Base-by-base conservation (phyloP, 2,888 invertebrate species). In the Trissolcus brochymenae region DNA sequence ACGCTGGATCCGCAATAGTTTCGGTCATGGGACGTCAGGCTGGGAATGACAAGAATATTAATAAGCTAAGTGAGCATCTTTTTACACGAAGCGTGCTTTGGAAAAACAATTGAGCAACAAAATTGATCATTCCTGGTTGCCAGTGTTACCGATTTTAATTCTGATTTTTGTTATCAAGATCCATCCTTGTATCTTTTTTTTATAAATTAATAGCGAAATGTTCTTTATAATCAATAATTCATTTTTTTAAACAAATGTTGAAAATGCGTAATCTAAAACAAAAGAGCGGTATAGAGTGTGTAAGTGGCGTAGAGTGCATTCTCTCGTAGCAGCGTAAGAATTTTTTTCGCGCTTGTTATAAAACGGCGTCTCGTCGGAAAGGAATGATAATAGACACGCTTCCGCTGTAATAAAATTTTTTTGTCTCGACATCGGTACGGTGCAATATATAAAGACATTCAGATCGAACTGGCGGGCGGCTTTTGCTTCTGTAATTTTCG, bases 281-380 rank as follows among this genome's bases (percentile, higher is more conserved):
- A 43, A 43, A 43, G 4, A 41, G 41, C n/a, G 41, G 4, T 9
- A n/a, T 13, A 41, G 4, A 43, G 43, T 14, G 19, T 2, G 19
- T 2, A 16, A 49, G 19, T 2, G 13, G 61, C 75, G 56, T 65
- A 77, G 66, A 81, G 77, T 77, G 80, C 81, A 81, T 82, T 82
- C 79, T 81, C 79, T 72, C 64, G 55, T 54, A 49, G 40, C 25
- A 53, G n/a, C 2, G 46, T 62, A 65, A 74, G 66, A 51, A 62
- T 64, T 62, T 46, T 67, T 71, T 62, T 59, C 55, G 43, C 7
- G 43, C 40, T 51, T 76, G 60, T 51, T 25, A 60, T 77, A 67
- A 35, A 35, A 68, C 55, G 41, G 57, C 75, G 62, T 68, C 68
- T 62, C 56, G 65, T 60, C 65, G 55, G 40, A 40, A 60, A 70